phyloP scores from a whole-genome alignment of 2,797 vertebrate genomes.

The Acrossocheilus wenchowensis region DNA sequence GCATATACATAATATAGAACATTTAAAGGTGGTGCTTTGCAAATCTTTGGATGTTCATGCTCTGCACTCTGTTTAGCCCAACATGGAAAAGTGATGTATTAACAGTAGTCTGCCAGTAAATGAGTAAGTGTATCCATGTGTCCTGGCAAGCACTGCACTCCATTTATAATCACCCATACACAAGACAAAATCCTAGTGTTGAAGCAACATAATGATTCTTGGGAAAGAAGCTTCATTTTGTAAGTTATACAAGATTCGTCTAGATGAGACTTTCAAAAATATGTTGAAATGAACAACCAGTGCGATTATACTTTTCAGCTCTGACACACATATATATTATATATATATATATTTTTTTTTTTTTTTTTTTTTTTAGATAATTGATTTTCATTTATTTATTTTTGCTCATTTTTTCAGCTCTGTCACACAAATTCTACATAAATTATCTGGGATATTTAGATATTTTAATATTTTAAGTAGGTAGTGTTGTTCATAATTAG shows the following conservation, averaged over 20 bases:
- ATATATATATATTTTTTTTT: no score
- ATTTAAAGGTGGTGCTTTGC: background rate
- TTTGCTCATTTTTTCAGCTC: background rate
- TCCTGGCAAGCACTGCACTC: background rate
- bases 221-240: background rate
- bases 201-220: background rate
- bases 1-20: background rate
- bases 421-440: background rate
- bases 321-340: no score
- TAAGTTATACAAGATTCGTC: background rate
- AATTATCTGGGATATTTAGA: background rate
- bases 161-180: background rate
- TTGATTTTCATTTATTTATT: background rate
- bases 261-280: background rate
- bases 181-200: background rate
- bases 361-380: no score
- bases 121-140: slow-evolving; percentile 4
- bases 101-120: slow-evolving; percentile 5
- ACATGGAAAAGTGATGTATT: slow-evolving; percentile 13
- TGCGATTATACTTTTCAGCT: background rate
- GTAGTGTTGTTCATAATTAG: background rate
- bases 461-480: background rate
- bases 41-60: background rate
- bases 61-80: background rate
- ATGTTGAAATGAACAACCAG: background rate